These are phyloP conservation scores for Acromyrmex echinatior DNA, from an alignment of 1,140 invertebrate species.

Conservation along the genomic window DNA sequence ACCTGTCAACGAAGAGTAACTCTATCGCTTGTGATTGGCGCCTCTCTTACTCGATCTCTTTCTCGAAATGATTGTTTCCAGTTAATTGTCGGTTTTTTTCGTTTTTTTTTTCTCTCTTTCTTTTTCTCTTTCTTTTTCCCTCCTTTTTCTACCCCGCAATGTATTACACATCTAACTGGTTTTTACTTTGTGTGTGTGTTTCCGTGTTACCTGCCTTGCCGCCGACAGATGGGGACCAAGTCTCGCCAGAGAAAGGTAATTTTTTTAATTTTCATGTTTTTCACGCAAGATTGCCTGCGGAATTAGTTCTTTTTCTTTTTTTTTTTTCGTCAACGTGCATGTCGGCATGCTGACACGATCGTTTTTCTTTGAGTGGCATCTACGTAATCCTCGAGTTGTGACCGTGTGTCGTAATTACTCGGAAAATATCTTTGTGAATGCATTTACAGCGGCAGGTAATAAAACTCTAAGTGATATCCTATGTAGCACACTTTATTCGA, in stretches of 20 bases:
- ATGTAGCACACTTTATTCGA: no score
- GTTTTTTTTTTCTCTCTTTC: not conserved
- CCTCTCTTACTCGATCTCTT: not conserved
- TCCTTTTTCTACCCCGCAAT: not conserved
- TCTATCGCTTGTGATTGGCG: not conserved
- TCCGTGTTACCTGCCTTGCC: constrained; percentile 71
- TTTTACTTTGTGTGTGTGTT: constrained; percentile 80
- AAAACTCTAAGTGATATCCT: not conserved
- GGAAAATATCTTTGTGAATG: constrained; percentile 22
- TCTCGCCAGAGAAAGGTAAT: constrained; percentile 87
- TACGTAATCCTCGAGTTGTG: constrained; percentile 25
- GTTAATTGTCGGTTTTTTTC: not conserved
- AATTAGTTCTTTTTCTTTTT: constrained; percentile 23
- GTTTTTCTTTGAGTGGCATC: constrained; percentile 38
- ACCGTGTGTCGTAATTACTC: constrained; percentile 35
- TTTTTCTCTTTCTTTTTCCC: not conserved
- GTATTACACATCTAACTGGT: constrained; percentile 75
- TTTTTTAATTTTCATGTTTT: constrained; percentile 61
- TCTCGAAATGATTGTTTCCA: constrained; percentile 26
- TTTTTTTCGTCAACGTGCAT: constrained; percentile 52
- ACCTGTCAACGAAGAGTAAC: constrained; percentile 12
- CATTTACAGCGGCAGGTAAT: constrained; percentile 5
- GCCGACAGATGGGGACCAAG: constrained; percentile 87
- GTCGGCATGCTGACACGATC: constrained; percentile 64
- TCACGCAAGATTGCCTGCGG: constrained; percentile 22